A percentile compares a stretch with the other conserved stretches of the same genome.
phyloP scores from a whole-genome alignment of 2,113 vertebrate genomes.

The Colossoma macropomum region DNA sequence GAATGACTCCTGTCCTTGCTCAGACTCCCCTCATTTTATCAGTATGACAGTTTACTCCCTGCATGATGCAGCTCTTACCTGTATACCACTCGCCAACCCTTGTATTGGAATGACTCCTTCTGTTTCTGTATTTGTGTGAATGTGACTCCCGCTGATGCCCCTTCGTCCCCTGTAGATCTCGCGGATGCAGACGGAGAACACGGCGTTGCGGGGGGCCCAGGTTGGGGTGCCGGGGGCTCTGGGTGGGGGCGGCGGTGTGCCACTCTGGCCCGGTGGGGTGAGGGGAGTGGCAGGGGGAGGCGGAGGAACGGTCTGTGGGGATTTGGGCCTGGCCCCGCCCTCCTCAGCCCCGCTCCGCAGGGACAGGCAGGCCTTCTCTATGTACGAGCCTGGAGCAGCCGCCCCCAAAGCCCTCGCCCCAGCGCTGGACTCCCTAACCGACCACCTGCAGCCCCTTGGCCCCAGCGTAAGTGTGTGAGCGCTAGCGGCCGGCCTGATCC shows the following conservation, averaged over 20 bases:
- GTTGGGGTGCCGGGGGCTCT: slow-evolving; percentile 72
- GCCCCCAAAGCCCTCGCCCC: slow-evolving; percentile 84
- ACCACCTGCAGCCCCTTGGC: slow-evolving; percentile 90
- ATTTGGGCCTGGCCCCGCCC: slow-evolving; percentile 60
- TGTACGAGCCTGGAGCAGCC: slow-evolving; percentile 93
- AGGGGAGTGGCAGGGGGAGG: slow-evolving; percentile 58
- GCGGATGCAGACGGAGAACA: slow-evolving; percentile 97
- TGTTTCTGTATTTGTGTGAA: slow-evolving; percentile 64
- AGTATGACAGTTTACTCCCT: background rate
- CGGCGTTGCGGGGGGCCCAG: slow-evolving; percentile 83
- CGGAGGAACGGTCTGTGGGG: slow-evolving; percentile 57
- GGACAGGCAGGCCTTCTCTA: slow-evolving; percentile 94
- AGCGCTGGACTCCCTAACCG: slow-evolving; percentile 86
- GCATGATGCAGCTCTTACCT: slow-evolving; percentile 27
- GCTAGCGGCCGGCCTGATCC: slow-evolving; percentile 34
- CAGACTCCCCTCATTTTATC: slow-evolving; percentile 9
- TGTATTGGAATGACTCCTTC: slow-evolving; percentile 42
- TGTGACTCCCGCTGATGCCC: slow-evolving; percentile 49
- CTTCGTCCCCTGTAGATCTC: slow-evolving; percentile 84
- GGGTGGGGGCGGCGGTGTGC: slow-evolving; percentile 63
- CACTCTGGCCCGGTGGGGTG: slow-evolving; percentile 69
- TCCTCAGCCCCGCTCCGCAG: slow-evolving; percentile 77
- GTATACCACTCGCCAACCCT: slow-evolving; percentile 21
- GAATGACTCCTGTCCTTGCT: slow-evolving; percentile 30
- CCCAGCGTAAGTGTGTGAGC: slow-evolving; percentile 85